A percentile compares a stretch with the other conserved stretches of the same genome.
Evolutionary conservation across 2,888 invertebrate species (phyloP).

Genomic region (Epinotia ramella): DNA sequence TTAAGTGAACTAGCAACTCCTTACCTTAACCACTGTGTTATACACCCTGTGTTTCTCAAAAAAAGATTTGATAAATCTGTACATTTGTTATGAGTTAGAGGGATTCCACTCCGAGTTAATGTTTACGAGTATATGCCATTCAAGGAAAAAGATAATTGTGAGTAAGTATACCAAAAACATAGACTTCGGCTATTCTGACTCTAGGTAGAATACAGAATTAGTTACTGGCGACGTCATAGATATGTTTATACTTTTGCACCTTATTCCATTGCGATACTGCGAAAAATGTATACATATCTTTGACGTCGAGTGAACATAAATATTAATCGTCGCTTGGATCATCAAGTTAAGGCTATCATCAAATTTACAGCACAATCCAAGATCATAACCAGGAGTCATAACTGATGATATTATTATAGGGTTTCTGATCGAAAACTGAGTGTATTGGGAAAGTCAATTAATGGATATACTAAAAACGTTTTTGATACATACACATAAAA

Average conservation of each 20-base stretch:
- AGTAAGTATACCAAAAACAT: neutral
- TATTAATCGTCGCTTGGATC: neutral
- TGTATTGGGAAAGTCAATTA: neutral
- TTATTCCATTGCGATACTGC: no score
- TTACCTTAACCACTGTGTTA: no score
- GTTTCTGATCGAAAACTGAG: conserved; percentile 18
- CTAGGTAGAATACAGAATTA: neutral
- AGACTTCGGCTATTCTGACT: neutral
- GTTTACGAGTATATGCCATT: no score
- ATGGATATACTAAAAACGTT: neutral
- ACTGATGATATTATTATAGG: conserved; percentile 9
- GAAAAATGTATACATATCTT: no score
- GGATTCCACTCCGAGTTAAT: no score
- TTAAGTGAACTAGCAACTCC: no score
- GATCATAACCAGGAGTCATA: conserved; percentile 5
- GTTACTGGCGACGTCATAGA: neutral
- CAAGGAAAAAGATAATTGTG: no score
- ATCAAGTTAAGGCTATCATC: conserved; percentile 1
- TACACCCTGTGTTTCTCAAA: no score
- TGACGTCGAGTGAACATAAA: neutral
- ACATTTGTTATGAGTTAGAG: no score
- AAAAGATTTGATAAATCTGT: no score
- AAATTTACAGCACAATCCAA: conserved; percentile 11
- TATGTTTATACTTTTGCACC: no score
- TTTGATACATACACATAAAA: conserved; percentile 2